Evolutionary conservation across 1,140 invertebrate genomes (phyloP).

Genomic region (Agrilus planipennis): DNA sequence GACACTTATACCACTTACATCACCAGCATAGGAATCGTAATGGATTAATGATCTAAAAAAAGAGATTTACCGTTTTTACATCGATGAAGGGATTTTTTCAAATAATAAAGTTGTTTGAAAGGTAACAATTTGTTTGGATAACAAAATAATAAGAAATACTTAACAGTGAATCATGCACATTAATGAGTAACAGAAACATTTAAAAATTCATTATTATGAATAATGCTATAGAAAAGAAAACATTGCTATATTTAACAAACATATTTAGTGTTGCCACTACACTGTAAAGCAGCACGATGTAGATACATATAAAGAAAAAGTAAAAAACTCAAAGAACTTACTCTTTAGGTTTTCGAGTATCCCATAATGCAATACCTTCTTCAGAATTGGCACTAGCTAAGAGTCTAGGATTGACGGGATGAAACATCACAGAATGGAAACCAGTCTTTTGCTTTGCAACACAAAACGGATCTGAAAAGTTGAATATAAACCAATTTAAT

Average conservation of each 20-base stretch:
- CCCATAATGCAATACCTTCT: conserved; percentile 81
- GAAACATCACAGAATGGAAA: conserved; percentile 86
- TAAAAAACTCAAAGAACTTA: conserved; percentile 37
- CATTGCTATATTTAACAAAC: too few relatives aligned
- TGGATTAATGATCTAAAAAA: conserved; percentile 48
- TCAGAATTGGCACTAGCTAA: conserved; percentile 81
- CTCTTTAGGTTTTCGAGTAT: conserved; percentile 71
- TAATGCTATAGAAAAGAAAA: too few relatives aligned
- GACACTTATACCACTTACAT: conserved; percentile 83
- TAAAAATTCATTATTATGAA: too few relatives aligned
- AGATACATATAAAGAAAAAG: too few relatives aligned
- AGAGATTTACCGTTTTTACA: too few relatives aligned
- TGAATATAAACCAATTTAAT: conserved; percentile 1
- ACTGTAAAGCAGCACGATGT: too few relatives aligned
- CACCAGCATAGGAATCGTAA: conserved; percentile 56
- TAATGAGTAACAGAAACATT: too few relatives aligned
- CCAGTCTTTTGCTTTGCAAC: conserved; percentile 55
- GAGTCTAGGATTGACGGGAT: conserved; percentile 68
- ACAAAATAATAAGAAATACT: background rate
- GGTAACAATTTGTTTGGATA: background rate
- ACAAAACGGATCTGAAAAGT: conserved; percentile 43
- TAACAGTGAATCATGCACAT: too few relatives aligned
- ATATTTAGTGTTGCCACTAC: too few relatives aligned
- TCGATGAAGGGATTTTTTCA: background rate
- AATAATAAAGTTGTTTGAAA: conserved; percentile 1